A percentile compares a stretch with the other conserved stretches of the same genome.
These are phyloP conservation scores for Pristionchus fissidentatus DNA, from an alignment of 2,888 invertebrate genomes.

Conservation along the genomic window DNA sequence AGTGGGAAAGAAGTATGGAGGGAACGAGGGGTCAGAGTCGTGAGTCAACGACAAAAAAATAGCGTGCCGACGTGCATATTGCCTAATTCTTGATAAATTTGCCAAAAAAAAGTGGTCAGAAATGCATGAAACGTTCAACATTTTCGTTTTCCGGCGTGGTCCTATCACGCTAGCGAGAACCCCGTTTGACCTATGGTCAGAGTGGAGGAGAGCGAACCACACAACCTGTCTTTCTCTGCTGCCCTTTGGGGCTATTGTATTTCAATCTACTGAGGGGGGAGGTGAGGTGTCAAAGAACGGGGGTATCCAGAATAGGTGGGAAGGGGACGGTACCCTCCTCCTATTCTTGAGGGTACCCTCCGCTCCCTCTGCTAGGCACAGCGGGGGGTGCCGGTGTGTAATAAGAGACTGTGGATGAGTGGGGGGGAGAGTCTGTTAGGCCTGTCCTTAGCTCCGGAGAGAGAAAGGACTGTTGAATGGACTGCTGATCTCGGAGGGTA, in stretches of 20 bases:
- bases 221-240: too few relatives aligned
- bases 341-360: background rate
- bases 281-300: background rate
- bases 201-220: too few relatives aligned
- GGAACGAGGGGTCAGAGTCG: conserved; percentile 14
- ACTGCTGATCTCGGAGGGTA: background rate
- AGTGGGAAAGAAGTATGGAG: background rate
- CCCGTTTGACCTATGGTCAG: too few relatives aligned
- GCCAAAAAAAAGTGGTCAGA: too few relatives aligned
- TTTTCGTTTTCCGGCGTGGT: too few relatives aligned
- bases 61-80: too few relatives aligned
- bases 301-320: background rate
- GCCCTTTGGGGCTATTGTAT: conserved; percentile 3
- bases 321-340: background rate
- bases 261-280: too few relatives aligned
- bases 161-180: too few relatives aligned
- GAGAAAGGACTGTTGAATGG: background rate
- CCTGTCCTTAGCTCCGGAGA: background rate
- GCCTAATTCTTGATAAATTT: too few relatives aligned
- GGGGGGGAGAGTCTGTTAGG: background rate
- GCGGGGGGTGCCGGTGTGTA: background rate
- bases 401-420: conserved; percentile 12
- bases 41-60: too few relatives aligned
- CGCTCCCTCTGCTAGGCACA: background rate
- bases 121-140: too few relatives aligned